Conservation (phyloP, 2,797 vertebrate genomes). For the Hydrophis major region DNA sequence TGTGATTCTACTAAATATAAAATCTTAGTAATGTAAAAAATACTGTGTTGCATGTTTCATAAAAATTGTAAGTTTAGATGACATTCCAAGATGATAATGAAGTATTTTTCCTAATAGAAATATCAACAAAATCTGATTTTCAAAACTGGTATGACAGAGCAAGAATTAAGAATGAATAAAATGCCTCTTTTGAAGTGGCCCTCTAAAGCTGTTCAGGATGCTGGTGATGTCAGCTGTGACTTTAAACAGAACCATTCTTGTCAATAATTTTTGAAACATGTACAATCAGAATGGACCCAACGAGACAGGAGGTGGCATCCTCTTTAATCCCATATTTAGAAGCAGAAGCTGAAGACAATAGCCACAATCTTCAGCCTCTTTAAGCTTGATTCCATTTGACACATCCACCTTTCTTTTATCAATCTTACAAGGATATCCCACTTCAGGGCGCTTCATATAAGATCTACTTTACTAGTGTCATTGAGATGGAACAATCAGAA, state of each 20-base stretch:
- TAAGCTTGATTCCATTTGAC: constrained; percentile 54
- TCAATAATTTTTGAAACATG: constrained; percentile 62
- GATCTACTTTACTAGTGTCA: constrained; percentile 48
- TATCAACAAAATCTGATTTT: constrained; percentile 49
- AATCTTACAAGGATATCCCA: constrained; percentile 34
- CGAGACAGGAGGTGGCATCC: constrained; percentile 49
- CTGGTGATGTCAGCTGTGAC: constrained; percentile 46
- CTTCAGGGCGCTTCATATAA: constrained; percentile 33
- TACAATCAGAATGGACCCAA: constrained; percentile 57
- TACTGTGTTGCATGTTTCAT: constrained; percentile 28
- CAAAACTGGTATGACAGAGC: constrained; percentile 31
- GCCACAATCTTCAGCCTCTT: constrained; percentile 51
- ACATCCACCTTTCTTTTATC: constrained; percentile 57
- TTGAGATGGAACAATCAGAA: constrained; percentile 49
- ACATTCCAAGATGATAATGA: constrained; percentile 27
- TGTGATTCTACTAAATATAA: not conserved
- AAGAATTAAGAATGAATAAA: constrained; percentile 39
- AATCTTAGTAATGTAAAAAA: not conserved
- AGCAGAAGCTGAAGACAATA: constrained; percentile 52
- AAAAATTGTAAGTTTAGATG: not conserved
- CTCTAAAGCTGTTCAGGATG: constrained; percentile 56
- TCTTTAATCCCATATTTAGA: constrained; percentile 60
- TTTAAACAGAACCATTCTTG: constrained; percentile 49
- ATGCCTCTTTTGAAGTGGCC: constrained; percentile 42
- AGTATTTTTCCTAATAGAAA: constrained; percentile 29